phyloP scores from a whole-genome alignment of 53 echinoderm and acorn worm species.

The Paracentrotus lividus region DNA sequence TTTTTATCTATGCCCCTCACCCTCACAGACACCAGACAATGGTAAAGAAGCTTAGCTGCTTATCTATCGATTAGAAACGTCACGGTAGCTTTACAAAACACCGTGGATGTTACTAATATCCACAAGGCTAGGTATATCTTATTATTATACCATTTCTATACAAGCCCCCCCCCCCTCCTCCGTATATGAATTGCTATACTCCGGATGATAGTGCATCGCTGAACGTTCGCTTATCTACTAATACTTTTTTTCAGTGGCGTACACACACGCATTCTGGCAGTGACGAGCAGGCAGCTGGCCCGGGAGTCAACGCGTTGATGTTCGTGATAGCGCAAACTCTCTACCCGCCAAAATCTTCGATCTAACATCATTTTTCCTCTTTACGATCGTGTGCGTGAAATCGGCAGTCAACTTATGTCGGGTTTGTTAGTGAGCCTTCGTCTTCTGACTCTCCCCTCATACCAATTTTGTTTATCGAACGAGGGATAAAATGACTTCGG shows the following conservation, averaged over 20 bases:
- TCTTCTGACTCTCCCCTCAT: not conserved
- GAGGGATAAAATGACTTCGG: not conserved
- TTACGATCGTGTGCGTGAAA: conserved; percentile 44
- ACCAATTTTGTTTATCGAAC: conserved; percentile 1
- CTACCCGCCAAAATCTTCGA: conserved; percentile 41
- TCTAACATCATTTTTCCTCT: conserved; percentile 16
- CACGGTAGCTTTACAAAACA: not conserved
- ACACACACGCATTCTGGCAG: not conserved
- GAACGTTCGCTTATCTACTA: not conserved
- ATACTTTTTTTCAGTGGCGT: conserved; percentile 14
- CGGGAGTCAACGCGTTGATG: conserved; percentile 22
- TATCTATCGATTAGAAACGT: conserved; percentile 3
- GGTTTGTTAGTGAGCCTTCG: conserved; percentile 2
- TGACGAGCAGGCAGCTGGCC: not conserved
- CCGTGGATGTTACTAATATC: not conserved
- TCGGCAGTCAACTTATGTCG: not conserved
- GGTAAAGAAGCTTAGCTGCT: not conserved
- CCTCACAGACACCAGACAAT: not conserved
- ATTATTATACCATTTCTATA: not conserved
- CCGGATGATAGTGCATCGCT: not conserved
- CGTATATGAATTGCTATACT: not conserved
- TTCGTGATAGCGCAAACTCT: conserved; percentile 56
- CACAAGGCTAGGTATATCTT: not conserved
- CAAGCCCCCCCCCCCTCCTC: not conserved
- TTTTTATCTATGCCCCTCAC: not conserved